A percentile compares a stretch with the other conserved stretches of the same genome.
phyloP scores from a whole-genome alignment of 1,140 invertebrate species.

The Cardiocondyla obscurior region DNA sequence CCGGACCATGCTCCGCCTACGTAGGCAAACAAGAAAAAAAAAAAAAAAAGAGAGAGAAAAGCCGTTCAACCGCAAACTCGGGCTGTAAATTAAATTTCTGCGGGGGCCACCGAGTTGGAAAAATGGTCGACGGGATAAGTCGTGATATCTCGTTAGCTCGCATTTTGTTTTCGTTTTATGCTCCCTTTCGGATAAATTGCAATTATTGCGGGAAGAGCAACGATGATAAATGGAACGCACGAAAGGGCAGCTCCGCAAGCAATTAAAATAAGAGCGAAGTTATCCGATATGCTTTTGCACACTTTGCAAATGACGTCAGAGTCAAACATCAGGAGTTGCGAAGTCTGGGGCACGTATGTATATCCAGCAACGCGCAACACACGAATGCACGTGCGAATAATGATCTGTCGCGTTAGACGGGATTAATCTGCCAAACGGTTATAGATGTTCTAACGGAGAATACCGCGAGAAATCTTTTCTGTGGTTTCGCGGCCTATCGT shows the following conservation, averaged over 20 bases:
- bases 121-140: no score
- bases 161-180: neutral
- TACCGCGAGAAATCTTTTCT: no score
- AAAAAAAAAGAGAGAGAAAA: neutral
- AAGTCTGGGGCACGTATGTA: neutral
- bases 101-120: neutral
- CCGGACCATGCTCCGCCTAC: neutral
- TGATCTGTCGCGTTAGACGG: neutral
- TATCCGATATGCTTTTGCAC: neutral
- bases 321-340: neutral
- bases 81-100: slow-evolving; percentile 11
- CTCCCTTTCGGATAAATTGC: neutral
- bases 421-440: neutral
- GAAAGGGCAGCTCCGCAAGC: neutral
- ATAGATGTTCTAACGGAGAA: no score
- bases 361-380: no score
- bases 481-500: no score
- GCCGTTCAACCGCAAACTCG: neutral
- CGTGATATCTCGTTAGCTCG: neutral
- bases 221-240: neutral
- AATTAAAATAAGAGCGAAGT: neutral
- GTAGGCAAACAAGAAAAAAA: neutral
- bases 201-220: neutral
- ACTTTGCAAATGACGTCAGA: neutral
- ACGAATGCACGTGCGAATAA: neutral